Percentiles rank a stretch among this genome's conserved stretches.
Conservation (phyloP, 2,888 invertebrate genomes). For the Molorchus minor region DNA sequence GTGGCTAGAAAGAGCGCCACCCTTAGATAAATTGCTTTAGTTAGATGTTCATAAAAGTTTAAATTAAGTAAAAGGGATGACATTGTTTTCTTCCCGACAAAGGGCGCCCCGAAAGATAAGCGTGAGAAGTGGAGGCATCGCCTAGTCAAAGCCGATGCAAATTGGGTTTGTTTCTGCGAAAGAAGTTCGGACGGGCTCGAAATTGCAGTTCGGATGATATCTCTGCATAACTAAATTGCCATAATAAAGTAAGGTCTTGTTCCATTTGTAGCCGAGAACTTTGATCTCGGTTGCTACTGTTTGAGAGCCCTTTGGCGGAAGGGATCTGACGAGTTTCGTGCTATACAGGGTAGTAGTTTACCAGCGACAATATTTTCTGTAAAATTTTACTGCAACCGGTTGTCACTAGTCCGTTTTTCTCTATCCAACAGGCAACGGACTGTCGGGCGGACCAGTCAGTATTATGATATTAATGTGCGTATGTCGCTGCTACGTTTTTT, state of each 20-base stretch:
- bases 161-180: conserved; percentile 54
- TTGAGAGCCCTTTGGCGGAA: conserved; percentile 1
- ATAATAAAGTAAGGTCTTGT: conserved; percentile 24
- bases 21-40: conserved; percentile 21
- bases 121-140: conserved; percentile 15
- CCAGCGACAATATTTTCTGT: no score
- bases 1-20: no score
- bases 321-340: no score
- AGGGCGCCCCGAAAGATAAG: conserved; percentile 10
- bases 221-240: conserved; percentile 26
- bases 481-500: no score
- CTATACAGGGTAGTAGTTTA: no score
- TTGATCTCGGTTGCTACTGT: conserved; percentile 21
- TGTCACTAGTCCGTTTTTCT: no score
- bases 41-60: conserved; percentile 14
- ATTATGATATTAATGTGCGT: no score
- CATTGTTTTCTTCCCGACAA: conserved; percentile 10
- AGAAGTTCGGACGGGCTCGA: conserved; percentile 49
- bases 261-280: conserved; percentile 11
- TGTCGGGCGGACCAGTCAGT: no score
- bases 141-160: conserved; percentile 32
- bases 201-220: conserved; percentile 37
- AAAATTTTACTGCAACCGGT: no score
- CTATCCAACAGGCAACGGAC: no score
- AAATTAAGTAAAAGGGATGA: conserved; percentile 13